Conservation (phyloP, 2,113 vertebrate genomes). For the Prietella phreatophila region DNA sequence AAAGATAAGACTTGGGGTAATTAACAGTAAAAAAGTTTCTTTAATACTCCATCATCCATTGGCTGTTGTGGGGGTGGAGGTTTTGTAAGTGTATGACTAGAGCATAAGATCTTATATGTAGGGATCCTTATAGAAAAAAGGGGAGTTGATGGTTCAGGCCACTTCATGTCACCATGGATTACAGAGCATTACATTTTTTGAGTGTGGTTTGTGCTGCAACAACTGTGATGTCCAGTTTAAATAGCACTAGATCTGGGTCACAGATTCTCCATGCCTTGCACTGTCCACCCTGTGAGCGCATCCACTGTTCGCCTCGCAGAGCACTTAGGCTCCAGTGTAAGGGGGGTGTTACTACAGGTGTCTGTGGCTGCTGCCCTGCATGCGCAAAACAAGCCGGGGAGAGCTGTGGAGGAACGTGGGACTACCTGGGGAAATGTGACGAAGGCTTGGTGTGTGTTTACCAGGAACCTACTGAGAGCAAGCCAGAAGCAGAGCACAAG, state of each 20-base stretch:
- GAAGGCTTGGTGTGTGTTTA: slow-evolving; percentile 66
- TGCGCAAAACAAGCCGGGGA: slow-evolving; percentile 65
- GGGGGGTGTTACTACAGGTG: slow-evolving; percentile 65
- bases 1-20: slow-evolving; percentile 67
- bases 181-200: slow-evolving; percentile 49
- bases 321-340: slow-evolving; percentile 66
- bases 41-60: slow-evolving; percentile 58
- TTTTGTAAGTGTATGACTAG: slow-evolving; percentile 16
- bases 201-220: slow-evolving; percentile 14
- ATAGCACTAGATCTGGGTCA: background rate
- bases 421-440: slow-evolving; percentile 72
- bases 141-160: slow-evolving; percentile 10
- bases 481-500: slow-evolving; percentile 49
- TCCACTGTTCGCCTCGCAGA: slow-evolving; percentile 66
- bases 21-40: slow-evolving; percentile 53
- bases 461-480: slow-evolving; percentile 47
- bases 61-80: slow-evolving; percentile 56
- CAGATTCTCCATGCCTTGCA: slow-evolving; percentile 65
- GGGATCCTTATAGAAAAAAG: slow-evolving; percentile 55
- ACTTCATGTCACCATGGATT: slow-evolving; percentile 37
- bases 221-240: slow-evolving; percentile 49
- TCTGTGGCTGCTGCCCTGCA: slow-evolving; percentile 70
- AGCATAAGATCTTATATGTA: background rate
- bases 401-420: slow-evolving; percentile 70
- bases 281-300: slow-evolving; percentile 68